Base-by-base conservation (phyloP, 2,888 invertebrate genomes). In the Erebia palarica region DNA sequence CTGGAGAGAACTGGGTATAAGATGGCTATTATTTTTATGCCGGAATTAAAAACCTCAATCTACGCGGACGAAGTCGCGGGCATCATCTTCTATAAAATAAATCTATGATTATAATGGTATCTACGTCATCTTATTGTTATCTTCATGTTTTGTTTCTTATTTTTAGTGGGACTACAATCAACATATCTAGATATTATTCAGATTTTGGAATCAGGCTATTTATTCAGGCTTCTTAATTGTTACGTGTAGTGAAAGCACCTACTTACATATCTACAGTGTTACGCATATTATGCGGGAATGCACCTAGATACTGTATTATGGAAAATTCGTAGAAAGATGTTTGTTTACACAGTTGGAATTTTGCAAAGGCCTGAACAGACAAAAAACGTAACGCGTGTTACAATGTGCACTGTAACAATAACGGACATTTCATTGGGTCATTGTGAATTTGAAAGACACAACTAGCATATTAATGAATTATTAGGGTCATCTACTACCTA, bases 371-470 rank as follows among this genome's bases (percentile, higher is more conserved):
- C 16, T 16, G 53, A 10, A 10, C 10, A 55, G 51, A 51, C 47
- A 9, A 8, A 58, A 7, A 57, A n/a, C 59, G 36, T 36, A 59
- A 51, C 4, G 51, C 14, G 14, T 5, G 7, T 14, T 51, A 51
- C 51, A 8, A 51, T 3, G 10, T 47, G 47, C 11, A 14, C 13
- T 49, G 5, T 14, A 36, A 36, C 7, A 36, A 36, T 36, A 36
- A 36, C 36, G 36, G 7, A 36, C 36, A 21, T 2, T 36, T 7
- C 5, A 36, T 18, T 10, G 55, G 27, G 64, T 64, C 51, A 51
- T 21, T 51, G 64, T 64, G 49, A 64, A 64, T 64, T 64, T 27
- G 21, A 64, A 64, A 51, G 36, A 64, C 64, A 51, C 21, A 13
- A 51, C 47, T 14, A n/a, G 64, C 27, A 51, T 64, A 59, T 58